These are phyloP conservation scores for Prinia subflava DNA, from an alignment of 2,113 vertebrate species.

Conservation along the genomic window DNA sequence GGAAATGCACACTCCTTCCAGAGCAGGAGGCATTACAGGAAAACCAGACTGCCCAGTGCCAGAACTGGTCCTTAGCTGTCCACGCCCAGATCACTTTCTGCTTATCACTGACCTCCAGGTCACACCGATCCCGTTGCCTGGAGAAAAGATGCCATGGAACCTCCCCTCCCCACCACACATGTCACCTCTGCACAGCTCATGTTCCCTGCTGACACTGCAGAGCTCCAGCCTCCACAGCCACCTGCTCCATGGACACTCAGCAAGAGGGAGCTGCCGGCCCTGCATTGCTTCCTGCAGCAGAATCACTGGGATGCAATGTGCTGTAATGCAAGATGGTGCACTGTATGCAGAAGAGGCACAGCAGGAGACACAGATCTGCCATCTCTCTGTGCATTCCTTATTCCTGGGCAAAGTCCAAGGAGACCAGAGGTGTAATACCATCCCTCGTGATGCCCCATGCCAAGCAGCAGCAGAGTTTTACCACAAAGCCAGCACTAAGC, in stretches of 20 bases:
- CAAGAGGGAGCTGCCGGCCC: neutral
- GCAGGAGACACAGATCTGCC: neutral
- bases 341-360: neutral
- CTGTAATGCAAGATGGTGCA: neutral
- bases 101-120: neutral
- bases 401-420: neutral
- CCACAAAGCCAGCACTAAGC: neutral
- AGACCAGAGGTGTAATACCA: neutral
- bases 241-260: accelerated
- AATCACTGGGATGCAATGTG: neutral
- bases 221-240: neutral
- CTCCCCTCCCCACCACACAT: neutral
- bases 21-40: neutral
- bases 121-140: neutral
- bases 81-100: neutral
- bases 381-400: neutral
- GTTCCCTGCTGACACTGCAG: accelerated
- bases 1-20: neutral
- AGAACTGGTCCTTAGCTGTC: neutral
- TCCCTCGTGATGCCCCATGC: neutral
- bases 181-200: neutral
- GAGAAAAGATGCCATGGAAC: neutral
- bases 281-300: neutral
- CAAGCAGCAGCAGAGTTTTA: neutral
- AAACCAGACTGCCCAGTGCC: neutral